Evolutionary conservation across 2,113 vertebrate species (phyloP).

Genomic region (Nothocercus julius): DNA sequence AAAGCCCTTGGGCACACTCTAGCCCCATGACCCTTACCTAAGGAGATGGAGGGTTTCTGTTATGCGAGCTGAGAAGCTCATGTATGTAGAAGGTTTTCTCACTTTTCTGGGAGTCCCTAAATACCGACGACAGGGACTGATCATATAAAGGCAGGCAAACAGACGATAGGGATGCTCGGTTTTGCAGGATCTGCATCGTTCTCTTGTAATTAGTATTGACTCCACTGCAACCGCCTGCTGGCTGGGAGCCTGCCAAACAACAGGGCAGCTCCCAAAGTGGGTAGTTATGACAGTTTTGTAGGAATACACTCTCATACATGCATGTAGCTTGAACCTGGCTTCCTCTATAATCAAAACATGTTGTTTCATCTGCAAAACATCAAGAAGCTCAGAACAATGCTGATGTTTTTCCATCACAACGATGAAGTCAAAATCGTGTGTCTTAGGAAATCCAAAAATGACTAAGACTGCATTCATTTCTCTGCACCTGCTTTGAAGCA

Average conservation of each 20-base stretch:
- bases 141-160: not conserved
- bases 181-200: not conserved
- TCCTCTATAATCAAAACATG: slow-evolving; percentile 66
- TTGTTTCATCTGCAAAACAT: slow-evolving; percentile 71
- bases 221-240: rapidly evolving
- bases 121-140: not conserved
- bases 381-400: slow-evolving; percentile 72
- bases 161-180: not conserved
- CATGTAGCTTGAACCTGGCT: slow-evolving; percentile 28
- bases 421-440: slow-evolving; percentile 59
- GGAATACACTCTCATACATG: slow-evolving; percentile 9
- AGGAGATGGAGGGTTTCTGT: not conserved
- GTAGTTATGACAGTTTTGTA: not conserved
- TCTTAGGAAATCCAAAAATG: slow-evolving; percentile 81
- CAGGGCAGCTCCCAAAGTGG: not conserved
- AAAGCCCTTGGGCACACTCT: not conserved
- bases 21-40: not conserved
- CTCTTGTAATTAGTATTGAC: not conserved
- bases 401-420: slow-evolving; percentile 73
- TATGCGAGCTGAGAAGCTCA: not conserved
- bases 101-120: not conserved
- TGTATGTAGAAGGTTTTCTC: not conserved
- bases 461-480: slow-evolving; percentile 78
- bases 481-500: slow-evolving; percentile 81
- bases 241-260: not conserved